Percentiles rank a stretch among this genome's conserved stretches.
Evolutionary conservation across 2,113 vertebrate genomes (phyloP).

Genomic region (Vireo altiloquus): DNA sequence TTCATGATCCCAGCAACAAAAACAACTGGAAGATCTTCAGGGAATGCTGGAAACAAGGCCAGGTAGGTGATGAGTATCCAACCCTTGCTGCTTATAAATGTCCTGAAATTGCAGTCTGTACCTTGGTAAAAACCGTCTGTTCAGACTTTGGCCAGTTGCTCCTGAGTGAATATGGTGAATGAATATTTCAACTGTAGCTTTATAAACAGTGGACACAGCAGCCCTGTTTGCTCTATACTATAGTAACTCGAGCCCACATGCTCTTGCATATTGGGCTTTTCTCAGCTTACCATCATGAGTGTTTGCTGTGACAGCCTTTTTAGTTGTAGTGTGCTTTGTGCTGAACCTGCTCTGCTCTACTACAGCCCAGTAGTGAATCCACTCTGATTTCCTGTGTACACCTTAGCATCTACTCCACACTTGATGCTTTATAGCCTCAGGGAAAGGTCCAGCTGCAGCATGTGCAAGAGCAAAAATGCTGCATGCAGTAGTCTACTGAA

Average conservation of each 20-base stretch:
- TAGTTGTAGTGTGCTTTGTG: not conserved
- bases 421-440: not conserved
- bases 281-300: not conserved
- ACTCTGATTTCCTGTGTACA: not conserved
- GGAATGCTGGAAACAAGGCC: conserved; percentile 99
- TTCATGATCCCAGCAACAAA: conserved; percentile 95
- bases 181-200: not conserved
- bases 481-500: not conserved
- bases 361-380: not conserved
- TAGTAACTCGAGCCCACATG: not conserved
- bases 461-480: not conserved
- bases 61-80: conserved; percentile 75
- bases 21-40: conserved; percentile 99
- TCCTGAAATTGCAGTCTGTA: not conserved
- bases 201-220: not conserved
- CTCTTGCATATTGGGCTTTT: not conserved
- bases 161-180: not conserved
- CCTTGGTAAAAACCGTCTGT: not conserved
- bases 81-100: not conserved
- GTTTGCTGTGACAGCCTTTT: not conserved
- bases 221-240: not conserved
- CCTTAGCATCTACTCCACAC: not conserved
- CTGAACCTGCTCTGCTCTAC: not conserved
- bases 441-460: not conserved
- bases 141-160: not conserved